Evolutionary conservation across 2,113 vertebrate species (phyloP), one percentile per base, ranked within the genome.

Genomic region (Rynchops niger): DNA sequence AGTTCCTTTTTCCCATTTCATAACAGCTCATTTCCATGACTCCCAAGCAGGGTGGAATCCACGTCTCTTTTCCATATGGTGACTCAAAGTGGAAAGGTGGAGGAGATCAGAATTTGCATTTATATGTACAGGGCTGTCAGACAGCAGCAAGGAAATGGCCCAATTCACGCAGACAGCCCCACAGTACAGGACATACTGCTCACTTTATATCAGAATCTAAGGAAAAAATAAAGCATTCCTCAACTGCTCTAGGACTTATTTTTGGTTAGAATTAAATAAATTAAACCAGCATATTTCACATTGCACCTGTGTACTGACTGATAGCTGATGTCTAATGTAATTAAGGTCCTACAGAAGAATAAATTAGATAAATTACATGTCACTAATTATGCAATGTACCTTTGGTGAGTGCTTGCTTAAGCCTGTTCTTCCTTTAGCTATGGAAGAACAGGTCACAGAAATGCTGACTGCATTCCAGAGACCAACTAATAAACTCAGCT

Each of bases 401-500:
- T 73, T 83, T 45, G 92, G 70, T 6, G 62, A 70, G 82, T 13
- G 32, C 74, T 86, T 94, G 86, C 43, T 72, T 86, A n/a, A 87
- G 56, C 87, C 45, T 86, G 87, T 17, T 82, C 84, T 50, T 62
- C 43, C 53, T 82, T 82, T 3, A 45, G 63, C 42, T 36, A n/a
- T 2, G 38, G 76, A 65, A 85, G 82, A 95, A 83, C 93, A 92
- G 67, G 86, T 74, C 85, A 88, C 55, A 93, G 84, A 91, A 97
- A 88, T 8, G 80, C 93, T 92, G 79, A 95, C 63, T 86, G 63
- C 59, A 53, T 93, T 63, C 70, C 78, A 74, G 34, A 74, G 21
- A 5, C 27, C 42, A 50, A 47, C 56, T 15, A 29, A 88, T 65
- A 65, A 85, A 43, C 43, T 7, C 71, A 73, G 62, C 73, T 82